A percentile compares a stretch with the other conserved stretches of the same genome.
These are phyloP conservation scores for Alcedo quadribrachys DNA, from an alignment of 2,797 vertebrate species.

Conservation along the genomic window DNA sequence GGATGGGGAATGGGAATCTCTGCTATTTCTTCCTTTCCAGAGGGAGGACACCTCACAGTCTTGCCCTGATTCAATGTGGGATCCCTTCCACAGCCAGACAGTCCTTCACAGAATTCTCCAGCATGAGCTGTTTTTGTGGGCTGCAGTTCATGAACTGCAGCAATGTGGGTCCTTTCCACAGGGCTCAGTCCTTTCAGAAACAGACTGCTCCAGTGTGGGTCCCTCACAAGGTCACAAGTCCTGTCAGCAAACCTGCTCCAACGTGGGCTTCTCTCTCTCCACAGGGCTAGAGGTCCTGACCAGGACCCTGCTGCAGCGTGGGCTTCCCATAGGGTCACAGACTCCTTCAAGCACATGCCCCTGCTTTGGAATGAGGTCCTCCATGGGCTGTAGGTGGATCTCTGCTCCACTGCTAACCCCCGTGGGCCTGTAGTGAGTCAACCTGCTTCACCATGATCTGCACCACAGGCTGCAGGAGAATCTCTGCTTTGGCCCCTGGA, in stretches of 20 bases:
- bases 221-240: background rate
- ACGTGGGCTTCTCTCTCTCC: background rate
- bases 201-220: background rate
- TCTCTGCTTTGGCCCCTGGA: background rate
- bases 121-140: background rate
- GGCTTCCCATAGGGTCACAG: background rate
- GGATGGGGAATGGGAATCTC: background rate
- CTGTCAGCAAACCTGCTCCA: background rate
- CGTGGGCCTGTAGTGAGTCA: background rate
- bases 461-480: background rate
- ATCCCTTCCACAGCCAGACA: background rate
- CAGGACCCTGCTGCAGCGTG: background rate
- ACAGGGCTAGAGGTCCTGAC: background rate
- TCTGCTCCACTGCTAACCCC: background rate
- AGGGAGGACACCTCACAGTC: background rate
- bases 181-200: background rate
- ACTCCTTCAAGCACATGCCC: background rate
- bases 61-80: background rate
- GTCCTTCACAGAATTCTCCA: background rate
- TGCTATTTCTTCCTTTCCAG: background rate
- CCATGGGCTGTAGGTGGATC: background rate
- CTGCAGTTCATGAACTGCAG: background rate
- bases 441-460: background rate
- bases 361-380: background rate
- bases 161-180: background rate